Evolutionary conservation across 2,888 invertebrate genomes (phyloP), one percentile per base, ranked within the genome.

Genomic region (Rapana venosa): DNA sequence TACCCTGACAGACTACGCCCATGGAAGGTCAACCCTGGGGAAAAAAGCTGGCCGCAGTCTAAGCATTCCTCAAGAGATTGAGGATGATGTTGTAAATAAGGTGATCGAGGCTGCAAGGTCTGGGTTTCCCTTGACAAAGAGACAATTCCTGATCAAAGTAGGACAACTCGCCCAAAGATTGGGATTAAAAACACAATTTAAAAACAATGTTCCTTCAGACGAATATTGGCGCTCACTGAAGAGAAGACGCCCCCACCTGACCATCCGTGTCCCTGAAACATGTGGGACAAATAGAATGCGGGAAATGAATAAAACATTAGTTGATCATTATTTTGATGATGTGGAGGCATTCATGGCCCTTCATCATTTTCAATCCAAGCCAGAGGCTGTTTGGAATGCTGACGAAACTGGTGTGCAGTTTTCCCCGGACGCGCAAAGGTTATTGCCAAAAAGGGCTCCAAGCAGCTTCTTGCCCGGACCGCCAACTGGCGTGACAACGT

Each of bases 101-200:
- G n/a, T 56, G 1, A 84, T 56, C 15, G 58, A 47, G 8, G 84
- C 84, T 56, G 84, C 84, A 6, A 56, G n/a, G 30, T n/a, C 47
- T 26, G n/a, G 84, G 1, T 84, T 84, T 56, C 84, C 84, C 8
- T 30, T 84, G 84, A 84, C 84, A 6, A 84, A 56, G 30, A 84
- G n/a, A 84, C 47, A 47, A n/a, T 84, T 84, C 20, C 84, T 84
- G 0, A 13, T 84, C 13, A 84, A 84, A 17, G 84, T 84, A 30
- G 84, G 84, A 4, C 13, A 22, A 15, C 47, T 84, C 5, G 84
- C 35, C 15, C n/a, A 84, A 84, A 47, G 15, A 15, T 30, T 84
- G 26, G n/a, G 56, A 1, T n/a, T 84, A 5, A 47, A 84, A 84
- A 84, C 35, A 2, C 32, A 35, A 35, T 81, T 81, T 22, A 84